Percentiles rank a stretch among this genome's conserved stretches.
phyloP scores from a whole-genome alignment of 2,113 vertebrate genomes.

The Grallaria varia region DNA sequence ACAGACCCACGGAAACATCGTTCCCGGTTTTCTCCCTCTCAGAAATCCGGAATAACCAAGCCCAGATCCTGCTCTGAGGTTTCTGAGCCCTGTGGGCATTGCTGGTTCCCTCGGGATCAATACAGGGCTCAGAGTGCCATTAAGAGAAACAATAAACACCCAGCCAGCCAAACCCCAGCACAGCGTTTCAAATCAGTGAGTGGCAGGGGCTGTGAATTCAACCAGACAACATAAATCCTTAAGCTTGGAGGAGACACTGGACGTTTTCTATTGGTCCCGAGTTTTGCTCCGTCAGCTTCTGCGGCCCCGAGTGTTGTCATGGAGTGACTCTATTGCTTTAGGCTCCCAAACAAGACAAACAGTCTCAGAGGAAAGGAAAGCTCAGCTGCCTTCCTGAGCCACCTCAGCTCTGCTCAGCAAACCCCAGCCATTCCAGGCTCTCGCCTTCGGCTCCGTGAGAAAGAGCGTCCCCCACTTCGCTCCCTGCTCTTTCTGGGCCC shows the following conservation, averaged over 20 bases:
- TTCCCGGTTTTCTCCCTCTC: background rate
- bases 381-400: constrained; percentile 33
- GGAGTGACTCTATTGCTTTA: constrained; percentile 35
- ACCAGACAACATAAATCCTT: background rate
- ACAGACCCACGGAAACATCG: background rate
- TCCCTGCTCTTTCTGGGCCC: background rate
- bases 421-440: background rate
- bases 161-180: background rate
- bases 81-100: background rate
- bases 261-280: background rate
- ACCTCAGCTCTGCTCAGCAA: background rate
- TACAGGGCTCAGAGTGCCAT: background rate
- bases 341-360: constrained; percentile 44
- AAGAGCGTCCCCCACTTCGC: background rate
- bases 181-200: background rate
- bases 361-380: background rate
- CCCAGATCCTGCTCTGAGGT: background rate
- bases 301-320: constrained; percentile 6
- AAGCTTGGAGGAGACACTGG: background rate
- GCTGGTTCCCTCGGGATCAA: background rate
- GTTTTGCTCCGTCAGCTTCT: constrained; percentile 34
- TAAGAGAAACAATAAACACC: background rate
- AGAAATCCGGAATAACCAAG: background rate
- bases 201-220: background rate
- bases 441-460: background rate